Evolutionary conservation across 2,113 vertebrate species (phyloP).

Genomic region (Sorex araneus): DNA sequence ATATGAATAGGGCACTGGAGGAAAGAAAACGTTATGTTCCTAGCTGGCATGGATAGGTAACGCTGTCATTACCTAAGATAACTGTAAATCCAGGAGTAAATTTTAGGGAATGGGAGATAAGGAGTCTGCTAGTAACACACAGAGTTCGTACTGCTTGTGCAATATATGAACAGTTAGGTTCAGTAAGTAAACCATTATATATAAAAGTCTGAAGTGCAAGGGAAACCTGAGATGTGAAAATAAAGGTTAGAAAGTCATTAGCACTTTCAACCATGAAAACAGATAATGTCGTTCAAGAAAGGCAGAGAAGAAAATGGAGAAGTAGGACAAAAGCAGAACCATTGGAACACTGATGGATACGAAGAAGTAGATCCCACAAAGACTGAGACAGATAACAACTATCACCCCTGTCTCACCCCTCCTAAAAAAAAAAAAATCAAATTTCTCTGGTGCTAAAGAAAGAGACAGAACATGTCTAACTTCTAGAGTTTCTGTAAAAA

Average conservation of each 20-base stretch:
- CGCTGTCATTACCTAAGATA: not conserved
- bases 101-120: not conserved
- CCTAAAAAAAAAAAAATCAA: too few relatives aligned
- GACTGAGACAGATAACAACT: conserved; percentile 13
- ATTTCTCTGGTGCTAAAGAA: too few relatives aligned
- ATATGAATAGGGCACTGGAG: not conserved
- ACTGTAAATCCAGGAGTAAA: not conserved
- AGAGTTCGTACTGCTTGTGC: not conserved
- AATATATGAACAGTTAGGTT: not conserved
- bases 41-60: not conserved
- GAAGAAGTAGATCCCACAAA: not conserved
- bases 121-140: not conserved
- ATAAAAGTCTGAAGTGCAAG: not conserved
- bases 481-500: too few relatives aligned
- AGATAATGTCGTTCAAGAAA: conserved; percentile 18
- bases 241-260: not conserved
- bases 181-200: not conserved
- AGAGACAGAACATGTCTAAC: too few relatives aligned
- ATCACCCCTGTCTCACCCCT: not conserved
- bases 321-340: not conserved
- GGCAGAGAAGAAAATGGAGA: not conserved
- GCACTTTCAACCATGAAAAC: not conserved
- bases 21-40: conserved; percentile 52
- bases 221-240: not conserved
- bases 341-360: not conserved